A percentile compares a stretch with the other conserved stretches of the same genome.
phyloP scores from a whole-genome alignment of 92 coral and sea anemone species.

The Galaxea fascicularis region DNA sequence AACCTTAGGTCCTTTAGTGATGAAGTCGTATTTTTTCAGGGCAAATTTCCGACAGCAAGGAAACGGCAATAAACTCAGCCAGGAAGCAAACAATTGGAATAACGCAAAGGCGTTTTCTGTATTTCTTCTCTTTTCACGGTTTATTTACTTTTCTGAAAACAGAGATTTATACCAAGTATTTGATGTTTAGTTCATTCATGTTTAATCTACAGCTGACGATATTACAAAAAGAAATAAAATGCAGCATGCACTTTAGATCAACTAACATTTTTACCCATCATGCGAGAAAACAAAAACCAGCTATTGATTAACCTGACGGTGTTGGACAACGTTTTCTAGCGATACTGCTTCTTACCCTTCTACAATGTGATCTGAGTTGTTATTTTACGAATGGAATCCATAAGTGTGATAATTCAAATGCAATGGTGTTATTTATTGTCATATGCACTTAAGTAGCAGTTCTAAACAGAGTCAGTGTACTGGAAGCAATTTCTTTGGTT shows the following conservation, averaged over 20 bases:
- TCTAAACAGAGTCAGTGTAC: neutral
- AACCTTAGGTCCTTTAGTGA: neutral
- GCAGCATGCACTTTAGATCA: too few species aligned
- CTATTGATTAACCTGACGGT: too few species aligned
- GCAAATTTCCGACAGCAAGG: neutral
- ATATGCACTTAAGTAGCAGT: neutral
- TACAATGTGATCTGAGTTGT: neutral
- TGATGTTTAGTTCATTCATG: neutral
- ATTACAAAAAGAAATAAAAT: neutral
- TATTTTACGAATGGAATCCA: neutral
- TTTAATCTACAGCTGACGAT: neutral
- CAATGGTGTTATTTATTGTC: neutral
- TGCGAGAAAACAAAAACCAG: too few species aligned
- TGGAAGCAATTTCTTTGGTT: neutral
- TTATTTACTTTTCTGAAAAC: neutral
- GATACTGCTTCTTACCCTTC: neutral
- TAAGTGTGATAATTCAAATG: neutral
- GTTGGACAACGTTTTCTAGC: neutral
- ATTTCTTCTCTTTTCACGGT: neutral
- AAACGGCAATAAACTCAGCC: neutral
- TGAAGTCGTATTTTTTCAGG: conserved; percentile 6
- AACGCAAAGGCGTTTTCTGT: neutral
- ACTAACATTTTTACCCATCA: too few species aligned
- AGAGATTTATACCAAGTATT: neutral
- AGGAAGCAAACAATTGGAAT: neutral